Evolutionary conservation across 2,797 vertebrate species (phyloP).

Genomic region (Aphelocoma californica): DNA sequence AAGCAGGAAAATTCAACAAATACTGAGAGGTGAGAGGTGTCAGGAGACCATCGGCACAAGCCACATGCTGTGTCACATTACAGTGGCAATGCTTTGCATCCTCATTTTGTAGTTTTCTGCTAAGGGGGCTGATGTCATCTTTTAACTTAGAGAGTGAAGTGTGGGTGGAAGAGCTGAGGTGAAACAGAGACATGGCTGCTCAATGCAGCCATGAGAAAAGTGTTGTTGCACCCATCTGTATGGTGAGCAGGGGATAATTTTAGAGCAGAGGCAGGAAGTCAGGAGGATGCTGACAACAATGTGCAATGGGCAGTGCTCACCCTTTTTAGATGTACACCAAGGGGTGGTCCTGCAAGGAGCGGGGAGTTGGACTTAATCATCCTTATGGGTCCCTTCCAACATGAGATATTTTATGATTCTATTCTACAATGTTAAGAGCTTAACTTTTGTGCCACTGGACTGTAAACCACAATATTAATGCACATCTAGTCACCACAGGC

Average conservation of each 20-base stretch:
- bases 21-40: neutral
- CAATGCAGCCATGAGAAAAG: constrained; percentile 25
- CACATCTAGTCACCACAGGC: neutral
- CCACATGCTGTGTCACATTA: neutral
- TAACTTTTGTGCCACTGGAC: neutral
- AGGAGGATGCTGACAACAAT: neutral
- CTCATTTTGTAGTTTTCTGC: neutral
- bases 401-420: neutral
- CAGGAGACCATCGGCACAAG: neutral
- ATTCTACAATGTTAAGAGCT: neutral
- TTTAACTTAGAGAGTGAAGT: neutral
- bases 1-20: neutral
- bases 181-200: neutral
- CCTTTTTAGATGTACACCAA: neutral
- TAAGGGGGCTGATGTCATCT: neutral
- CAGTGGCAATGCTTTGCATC: neutral
- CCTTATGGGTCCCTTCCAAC: neutral
- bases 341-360: neutral
- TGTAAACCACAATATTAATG: neutral
- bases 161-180: neutral
- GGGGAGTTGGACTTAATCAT: neutral
- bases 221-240: neutral
- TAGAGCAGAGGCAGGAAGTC: neutral
- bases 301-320: neutral
- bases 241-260: constrained; percentile 5